These are phyloP conservation scores for Sarcoramphus papa DNA, from an alignment of 2,797 vertebrate species.

Conservation along the genomic window DNA sequence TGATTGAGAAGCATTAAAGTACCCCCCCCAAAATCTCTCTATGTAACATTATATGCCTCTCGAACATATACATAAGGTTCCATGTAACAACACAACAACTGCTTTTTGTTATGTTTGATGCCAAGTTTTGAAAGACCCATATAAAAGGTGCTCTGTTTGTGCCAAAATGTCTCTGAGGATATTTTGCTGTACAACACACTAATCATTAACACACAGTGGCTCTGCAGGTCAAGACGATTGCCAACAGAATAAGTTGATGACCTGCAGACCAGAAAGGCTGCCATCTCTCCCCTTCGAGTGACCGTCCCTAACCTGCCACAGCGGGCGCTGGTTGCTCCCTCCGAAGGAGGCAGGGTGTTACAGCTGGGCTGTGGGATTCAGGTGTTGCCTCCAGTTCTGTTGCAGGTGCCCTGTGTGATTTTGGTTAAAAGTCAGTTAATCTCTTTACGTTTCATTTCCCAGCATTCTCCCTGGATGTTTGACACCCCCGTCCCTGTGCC, in stretches of 20 bases:
- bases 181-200: background rate
- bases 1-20: background rate
- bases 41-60: background rate
- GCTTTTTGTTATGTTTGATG: background rate
- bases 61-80: fast-evolving
- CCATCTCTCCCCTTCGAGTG: fast-evolving
- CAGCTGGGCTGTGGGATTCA: background rate
- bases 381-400: background rate
- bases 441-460: background rate
- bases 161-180: background rate
- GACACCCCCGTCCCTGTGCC: fast-evolving
- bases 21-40: background rate
- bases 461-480: background rate
- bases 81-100: fast-evolving
- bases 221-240: background rate
- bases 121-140: background rate
- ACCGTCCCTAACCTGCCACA: fast-evolving
- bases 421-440: no score
- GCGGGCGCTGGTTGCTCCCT: background rate
- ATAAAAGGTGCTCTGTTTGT: background rate
- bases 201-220: background rate
- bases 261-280: background rate
- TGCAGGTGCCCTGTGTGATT: background rate
- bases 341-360: background rate
- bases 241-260: background rate